Evolutionary conservation across 2,888 invertebrate species (phyloP).

Genomic region (Agrilus cyanescens): DNA sequence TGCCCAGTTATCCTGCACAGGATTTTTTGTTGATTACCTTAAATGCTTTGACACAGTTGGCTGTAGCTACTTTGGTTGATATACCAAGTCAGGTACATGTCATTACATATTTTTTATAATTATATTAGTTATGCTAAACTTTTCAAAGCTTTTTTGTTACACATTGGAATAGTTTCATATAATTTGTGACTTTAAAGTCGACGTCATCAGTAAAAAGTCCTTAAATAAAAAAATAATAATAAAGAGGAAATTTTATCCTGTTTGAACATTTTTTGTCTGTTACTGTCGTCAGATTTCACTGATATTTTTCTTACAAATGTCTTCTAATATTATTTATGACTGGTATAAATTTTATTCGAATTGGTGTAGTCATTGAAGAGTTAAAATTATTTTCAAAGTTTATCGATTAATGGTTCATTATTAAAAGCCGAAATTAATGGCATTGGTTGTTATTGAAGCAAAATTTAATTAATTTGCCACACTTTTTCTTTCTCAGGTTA

Average conservation of each 20-base stretch:
- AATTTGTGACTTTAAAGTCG: too few species aligned
- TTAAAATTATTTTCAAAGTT: conserved; percentile 13
- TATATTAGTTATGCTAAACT: background rate
- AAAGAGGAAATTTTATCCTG: too few species aligned
- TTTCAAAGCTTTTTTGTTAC: too few species aligned
- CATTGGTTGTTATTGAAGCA: background rate
- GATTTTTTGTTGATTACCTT: conserved; percentile 73
- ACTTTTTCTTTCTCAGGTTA: conserved; percentile 27
- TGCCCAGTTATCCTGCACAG: conserved; percentile 67
- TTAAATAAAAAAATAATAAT: too few species aligned
- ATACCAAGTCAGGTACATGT: conserved; percentile 70
- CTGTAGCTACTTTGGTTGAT: conserved; percentile 79
- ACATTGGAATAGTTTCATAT: too few species aligned
- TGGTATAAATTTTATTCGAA: too few species aligned
- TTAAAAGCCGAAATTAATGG: background rate
- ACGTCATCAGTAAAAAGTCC: too few species aligned
- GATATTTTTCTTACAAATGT: too few species aligned
- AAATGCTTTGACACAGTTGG: conserved; percentile 76
- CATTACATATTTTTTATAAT: conserved; percentile 8
- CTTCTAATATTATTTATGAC: too few species aligned
- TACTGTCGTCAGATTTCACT: too few species aligned
- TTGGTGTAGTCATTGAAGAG: too few species aligned
- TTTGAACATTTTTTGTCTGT: too few species aligned
- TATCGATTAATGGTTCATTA: conserved; percentile 20
- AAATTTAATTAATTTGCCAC: background rate